Percentiles rank a stretch among this genome's conserved stretches.
Evolutionary conservation across 2,888 invertebrate genomes (phyloP).

Genomic region (Geophilus truncorum): DNA sequence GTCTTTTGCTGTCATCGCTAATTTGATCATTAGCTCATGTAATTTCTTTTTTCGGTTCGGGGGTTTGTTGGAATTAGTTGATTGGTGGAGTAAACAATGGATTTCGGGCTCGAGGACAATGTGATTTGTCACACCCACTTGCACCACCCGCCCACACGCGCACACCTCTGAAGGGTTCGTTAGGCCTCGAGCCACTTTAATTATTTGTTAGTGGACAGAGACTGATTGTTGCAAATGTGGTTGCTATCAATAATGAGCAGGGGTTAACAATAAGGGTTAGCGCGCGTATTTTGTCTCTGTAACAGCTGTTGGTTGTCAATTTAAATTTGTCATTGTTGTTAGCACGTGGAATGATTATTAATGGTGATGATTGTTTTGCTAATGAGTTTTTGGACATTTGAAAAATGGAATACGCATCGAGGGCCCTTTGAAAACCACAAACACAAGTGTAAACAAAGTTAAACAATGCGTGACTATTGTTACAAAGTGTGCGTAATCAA

Average conservation of each 20-base stretch:
- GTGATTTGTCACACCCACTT: conserved; percentile 8
- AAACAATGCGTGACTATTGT: too few species aligned
- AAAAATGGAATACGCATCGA: not conserved
- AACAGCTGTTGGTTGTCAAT: conserved; percentile 4
- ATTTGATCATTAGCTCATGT: not conserved
- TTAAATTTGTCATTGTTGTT: conserved; percentile 10
- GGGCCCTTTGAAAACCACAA: not conserved
- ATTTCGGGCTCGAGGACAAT: not conserved
- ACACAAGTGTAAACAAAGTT: not conserved
- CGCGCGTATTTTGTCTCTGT: not conserved
- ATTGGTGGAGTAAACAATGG: conserved; percentile 2
- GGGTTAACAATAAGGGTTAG: conserved; percentile 1
- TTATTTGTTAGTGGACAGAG: conserved; percentile 27
- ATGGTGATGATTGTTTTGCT: conserved; percentile 7
- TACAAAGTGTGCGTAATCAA: too few species aligned
- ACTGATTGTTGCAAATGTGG: conserved; percentile 25
- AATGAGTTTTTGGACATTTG: not conserved
- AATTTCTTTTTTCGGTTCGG: not conserved
- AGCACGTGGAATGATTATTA: conserved; percentile 2
- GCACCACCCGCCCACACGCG: not conserved
- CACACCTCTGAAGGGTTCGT: not conserved
- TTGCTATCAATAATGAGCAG: conserved; percentile 24
- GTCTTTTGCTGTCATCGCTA: not conserved
- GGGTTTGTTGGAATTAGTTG: conserved; percentile 1
- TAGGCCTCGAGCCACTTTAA: conserved; percentile 17